Evolutionary conservation across 2,797 vertebrate species (phyloP).

Genomic region (Chloroceryle inda): DNA sequence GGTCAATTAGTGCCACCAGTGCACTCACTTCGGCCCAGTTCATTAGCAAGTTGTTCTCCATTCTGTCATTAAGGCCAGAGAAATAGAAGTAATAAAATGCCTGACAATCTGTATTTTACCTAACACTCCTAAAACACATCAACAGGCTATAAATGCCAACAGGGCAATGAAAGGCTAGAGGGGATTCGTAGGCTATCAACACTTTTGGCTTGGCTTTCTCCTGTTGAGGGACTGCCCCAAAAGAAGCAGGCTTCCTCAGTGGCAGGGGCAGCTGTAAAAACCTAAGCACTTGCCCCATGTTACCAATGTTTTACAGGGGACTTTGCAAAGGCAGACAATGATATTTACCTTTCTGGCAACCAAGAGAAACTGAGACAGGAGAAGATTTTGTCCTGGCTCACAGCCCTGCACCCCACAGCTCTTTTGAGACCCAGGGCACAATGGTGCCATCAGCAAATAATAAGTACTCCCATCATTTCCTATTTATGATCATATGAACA

Average conservation of each 20-base stretch:
- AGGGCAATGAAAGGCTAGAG: not conserved
- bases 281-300: not conserved
- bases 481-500: accelerated
- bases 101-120: not conserved
- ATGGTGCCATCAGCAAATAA: not conserved
- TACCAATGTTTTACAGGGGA: not conserved
- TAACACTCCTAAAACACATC: not conserved
- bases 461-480: not conserved
- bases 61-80: not conserved
- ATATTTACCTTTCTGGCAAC: not conserved
- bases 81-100: not conserved
- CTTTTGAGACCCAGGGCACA: not conserved
- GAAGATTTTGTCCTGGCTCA: not conserved
- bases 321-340: not conserved
- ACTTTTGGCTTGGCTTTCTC: not conserved
- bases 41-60: not conserved
- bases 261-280: not conserved
- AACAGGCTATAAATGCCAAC: not conserved
- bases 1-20: not conserved
- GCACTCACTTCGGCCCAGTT: not conserved
- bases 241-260: not conserved
- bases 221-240: not conserved
- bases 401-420: not conserved
- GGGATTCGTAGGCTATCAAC: not conserved
- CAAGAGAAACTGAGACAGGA: not conserved